Conservation (phyloP, 2,888 invertebrate genomes). For the Sycophila texana region DNA sequence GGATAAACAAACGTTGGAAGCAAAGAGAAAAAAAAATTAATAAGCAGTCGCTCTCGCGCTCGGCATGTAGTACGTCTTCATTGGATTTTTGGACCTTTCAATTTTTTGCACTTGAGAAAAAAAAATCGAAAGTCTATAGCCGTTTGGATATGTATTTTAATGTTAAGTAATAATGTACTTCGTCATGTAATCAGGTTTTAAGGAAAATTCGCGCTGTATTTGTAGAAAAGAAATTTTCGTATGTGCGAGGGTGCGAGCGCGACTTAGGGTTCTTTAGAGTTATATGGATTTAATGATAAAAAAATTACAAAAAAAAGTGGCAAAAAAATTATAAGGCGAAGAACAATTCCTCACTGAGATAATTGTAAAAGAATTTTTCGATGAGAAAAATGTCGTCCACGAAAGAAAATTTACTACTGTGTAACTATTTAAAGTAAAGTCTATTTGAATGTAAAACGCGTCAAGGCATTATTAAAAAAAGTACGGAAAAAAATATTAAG, state of each 20-base stretch:
- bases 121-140: slow-evolving; percentile 33
- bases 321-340: slow-evolving; percentile 52
- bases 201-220: slow-evolving; percentile 9
- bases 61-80: background rate
- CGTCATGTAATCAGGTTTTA: slow-evolving; percentile 24
- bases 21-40: slow-evolving; percentile 4
- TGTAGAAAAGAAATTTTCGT: slow-evolving; percentile 1
- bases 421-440: slow-evolving; percentile 71
- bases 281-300: background rate
- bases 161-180: slow-evolving; percentile 17
- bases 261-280: slow-evolving; percentile 6
- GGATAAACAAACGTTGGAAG: slow-evolving; percentile 13
- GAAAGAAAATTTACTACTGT: slow-evolving; percentile 64
- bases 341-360: slow-evolving; percentile 70
- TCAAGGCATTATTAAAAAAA: slow-evolving; percentile 59
- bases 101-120: slow-evolving; percentile 21
- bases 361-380: slow-evolving; percentile 53
- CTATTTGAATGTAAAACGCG: slow-evolving; percentile 72
- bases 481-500: slow-evolving; percentile 66
- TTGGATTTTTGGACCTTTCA: slow-evolving; percentile 29
- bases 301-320: slow-evolving; percentile 28
- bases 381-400: slow-evolving; percentile 57
- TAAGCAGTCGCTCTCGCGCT: slow-evolving; percentile 28
- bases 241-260: slow-evolving; percentile 11
- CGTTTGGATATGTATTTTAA: slow-evolving; percentile 8